These are phyloP conservation scores for Neolamprologus ventralis DNA, from an alignment of 2,113 vertebrate genomes.

Conservation along the genomic window DNA sequence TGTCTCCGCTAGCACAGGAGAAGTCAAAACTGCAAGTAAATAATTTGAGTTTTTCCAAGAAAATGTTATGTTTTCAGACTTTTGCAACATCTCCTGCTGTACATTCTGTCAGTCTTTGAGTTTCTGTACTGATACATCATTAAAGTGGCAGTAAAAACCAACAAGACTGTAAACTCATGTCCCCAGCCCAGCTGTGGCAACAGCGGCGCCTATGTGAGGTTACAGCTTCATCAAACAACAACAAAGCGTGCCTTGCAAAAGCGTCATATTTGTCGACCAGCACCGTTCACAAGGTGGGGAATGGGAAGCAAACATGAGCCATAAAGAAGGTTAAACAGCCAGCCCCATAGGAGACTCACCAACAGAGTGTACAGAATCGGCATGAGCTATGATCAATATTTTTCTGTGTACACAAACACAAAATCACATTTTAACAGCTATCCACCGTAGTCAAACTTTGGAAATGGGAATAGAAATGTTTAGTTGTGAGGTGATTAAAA, in stretches of 20 bases:
- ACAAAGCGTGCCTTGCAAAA: not conserved
- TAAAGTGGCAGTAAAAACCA: not conserved
- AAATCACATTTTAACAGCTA: not conserved
- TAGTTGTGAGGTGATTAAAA: not conserved
- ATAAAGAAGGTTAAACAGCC: not conserved
- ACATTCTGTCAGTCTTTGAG: not conserved
- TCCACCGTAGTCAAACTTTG: not conserved
- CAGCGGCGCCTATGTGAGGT: not conserved
- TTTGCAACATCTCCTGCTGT: not conserved
- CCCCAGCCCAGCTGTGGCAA: not conserved
- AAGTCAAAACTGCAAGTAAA: not conserved
- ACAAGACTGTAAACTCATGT: not conserved
- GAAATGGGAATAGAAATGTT: not conserved
- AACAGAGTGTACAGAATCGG: not conserved
- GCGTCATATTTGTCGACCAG: not conserved
- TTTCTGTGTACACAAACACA: not conserved
- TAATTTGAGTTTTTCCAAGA: not conserved
- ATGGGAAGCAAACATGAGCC: not conserved
- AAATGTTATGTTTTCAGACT: not conserved
- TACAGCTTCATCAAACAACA: not conserved
- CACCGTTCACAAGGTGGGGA: not conserved
- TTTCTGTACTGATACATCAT: not conserved
- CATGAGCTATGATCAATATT: not conserved
- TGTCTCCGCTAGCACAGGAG: not conserved
- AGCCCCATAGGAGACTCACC: not conserved